A percentile compares a stretch with the other conserved stretches of the same genome.
Conservation (phyloP, 2,113 vertebrate species). For the Indri indri region DNA sequence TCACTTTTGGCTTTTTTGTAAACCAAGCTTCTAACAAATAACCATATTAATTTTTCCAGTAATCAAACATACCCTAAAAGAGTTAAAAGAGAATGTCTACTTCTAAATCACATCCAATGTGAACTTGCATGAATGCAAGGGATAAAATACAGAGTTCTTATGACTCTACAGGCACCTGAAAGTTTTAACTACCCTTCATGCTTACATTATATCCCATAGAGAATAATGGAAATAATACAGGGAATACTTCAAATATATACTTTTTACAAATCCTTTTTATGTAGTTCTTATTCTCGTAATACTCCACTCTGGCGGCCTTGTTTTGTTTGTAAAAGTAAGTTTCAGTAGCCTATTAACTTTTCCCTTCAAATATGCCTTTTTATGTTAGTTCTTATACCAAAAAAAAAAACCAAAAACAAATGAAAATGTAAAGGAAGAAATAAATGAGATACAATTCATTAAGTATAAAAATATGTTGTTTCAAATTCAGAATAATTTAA, state of each 20-base stretch:
- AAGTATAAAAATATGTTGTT: slow-evolving; percentile 88
- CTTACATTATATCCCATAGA: slow-evolving; percentile 5
- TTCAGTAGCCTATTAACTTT: slow-evolving; percentile 50
- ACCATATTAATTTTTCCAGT: background rate
- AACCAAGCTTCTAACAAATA: slow-evolving; percentile 41
- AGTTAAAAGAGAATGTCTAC: background rate
- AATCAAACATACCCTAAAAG: background rate
- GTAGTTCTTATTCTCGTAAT: slow-evolving; percentile 72
- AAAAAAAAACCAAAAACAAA: slow-evolving; percentile 66
- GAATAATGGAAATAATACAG: slow-evolving; percentile 44
- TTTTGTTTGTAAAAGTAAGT: background rate
- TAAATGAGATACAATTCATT: slow-evolving; percentile 82
- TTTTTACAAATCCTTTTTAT: slow-evolving; percentile 54
- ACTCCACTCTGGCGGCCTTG: slow-evolving; percentile 59
- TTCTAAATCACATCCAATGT: background rate
- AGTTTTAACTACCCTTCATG: background rate
- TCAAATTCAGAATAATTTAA: slow-evolving; percentile 89
- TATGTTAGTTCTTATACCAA: slow-evolving; percentile 50
- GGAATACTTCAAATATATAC: background rate
- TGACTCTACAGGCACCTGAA: slow-evolving; percentile 29
- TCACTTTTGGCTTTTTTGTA: background rate
- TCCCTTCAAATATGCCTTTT: slow-evolving; percentile 67
- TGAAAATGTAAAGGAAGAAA: slow-evolving; percentile 72
- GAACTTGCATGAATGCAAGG: background rate
- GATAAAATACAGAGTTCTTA: background rate